A percentile compares a stretch with the other conserved stretches of the same genome.
Evolutionary conservation across 2,797 vertebrate genomes (phyloP).

Genomic region (Scolopax bukidnonensis): DNA sequence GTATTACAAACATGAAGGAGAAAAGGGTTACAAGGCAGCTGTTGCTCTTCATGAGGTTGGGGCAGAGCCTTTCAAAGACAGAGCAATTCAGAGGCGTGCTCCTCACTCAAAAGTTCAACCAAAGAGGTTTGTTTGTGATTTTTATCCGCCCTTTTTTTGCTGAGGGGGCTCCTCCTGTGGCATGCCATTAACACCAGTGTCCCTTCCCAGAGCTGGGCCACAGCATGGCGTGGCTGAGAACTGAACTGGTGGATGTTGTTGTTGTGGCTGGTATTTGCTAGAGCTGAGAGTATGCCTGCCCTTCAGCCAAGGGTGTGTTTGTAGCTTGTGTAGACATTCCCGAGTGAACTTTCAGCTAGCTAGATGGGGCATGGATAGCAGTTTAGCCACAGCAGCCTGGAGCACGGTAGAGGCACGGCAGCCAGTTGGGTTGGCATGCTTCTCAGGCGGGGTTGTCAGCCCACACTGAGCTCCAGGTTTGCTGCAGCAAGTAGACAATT

Average conservation of each 20-base stretch:
- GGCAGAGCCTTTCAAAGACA: not conserved
- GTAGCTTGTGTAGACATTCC: not conserved
- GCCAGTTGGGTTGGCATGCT: not conserved
- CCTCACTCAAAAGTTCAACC: not conserved
- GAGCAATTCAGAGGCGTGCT: not conserved
- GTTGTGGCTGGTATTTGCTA: not conserved
- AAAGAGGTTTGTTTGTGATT: not conserved
- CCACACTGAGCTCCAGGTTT: not conserved
- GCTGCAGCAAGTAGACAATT: not conserved
- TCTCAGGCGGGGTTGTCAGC: not conserved
- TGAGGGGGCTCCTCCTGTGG: not conserved
- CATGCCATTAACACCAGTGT: fast-evolving
- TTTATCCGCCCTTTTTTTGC: not conserved
- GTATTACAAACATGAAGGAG: not conserved
- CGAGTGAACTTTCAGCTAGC: not conserved
- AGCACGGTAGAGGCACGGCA: not conserved
- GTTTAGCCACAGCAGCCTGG: not conserved
- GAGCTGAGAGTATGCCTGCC: not conserved
- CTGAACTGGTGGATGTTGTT: not conserved
- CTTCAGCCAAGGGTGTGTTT: not conserved
- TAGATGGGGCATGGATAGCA: not conserved
- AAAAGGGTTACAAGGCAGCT: not conserved
- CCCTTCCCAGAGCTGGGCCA: not conserved
- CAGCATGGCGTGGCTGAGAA: fast-evolving
- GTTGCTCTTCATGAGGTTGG: not conserved